Percentiles rank a stretch among this genome's conserved stretches.
These are phyloP conservation scores for Montipora sp. DNA, from an alignment of 64 coral and sea anemone genomes.

Conservation along the genomic window DNA sequence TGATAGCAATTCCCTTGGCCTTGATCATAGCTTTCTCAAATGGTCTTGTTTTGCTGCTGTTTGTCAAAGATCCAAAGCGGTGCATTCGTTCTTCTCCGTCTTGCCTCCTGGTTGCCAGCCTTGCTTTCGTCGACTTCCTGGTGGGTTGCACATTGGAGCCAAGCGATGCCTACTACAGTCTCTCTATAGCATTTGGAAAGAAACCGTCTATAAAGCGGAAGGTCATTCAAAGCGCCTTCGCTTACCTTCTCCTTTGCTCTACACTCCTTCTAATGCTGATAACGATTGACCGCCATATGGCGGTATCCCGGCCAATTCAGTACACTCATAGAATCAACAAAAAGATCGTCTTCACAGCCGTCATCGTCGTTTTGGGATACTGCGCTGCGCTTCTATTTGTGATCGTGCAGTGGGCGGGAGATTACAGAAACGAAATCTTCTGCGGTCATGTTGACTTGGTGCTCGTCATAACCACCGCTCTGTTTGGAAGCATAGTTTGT, in stretches of 20 bases:
- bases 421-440: slow-evolving; percentile 74
- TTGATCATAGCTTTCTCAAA: slow-evolving; percentile 65
- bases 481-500: slow-evolving; percentile 59
- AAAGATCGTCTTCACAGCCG: slow-evolving; percentile 19
- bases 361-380: slow-evolving; percentile 62
- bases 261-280: slow-evolving; percentile 67
- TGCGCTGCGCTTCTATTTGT: slow-evolving; percentile 51
- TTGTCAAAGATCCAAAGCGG: slow-evolving; percentile 69
- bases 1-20: slow-evolving; percentile 61
- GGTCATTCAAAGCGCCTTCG: slow-evolving; percentile 71
- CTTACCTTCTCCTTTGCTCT: slow-evolving; percentile 67
- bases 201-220: slow-evolving; percentile 33
- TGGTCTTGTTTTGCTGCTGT: slow-evolving; percentile 64
- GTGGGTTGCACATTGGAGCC: slow-evolving; percentile 72
- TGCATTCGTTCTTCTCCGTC: slow-evolving; percentile 71
- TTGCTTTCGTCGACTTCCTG: slow-evolving; percentile 76
- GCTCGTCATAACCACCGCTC: slow-evolving; percentile 46
- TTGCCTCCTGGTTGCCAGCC: slow-evolving; percentile 59
- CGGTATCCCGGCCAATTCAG: slow-evolving; percentile 53
- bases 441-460: slow-evolving; percentile 77
- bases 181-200: not conserved
- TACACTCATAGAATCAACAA: slow-evolving; percentile 60
- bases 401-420: slow-evolving; percentile 34
- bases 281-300: slow-evolving; percentile 69
- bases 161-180: slow-evolving; percentile 60